phyloP scores from a whole-genome alignment of 2,797 vertebrate genomes.

The Hipposideros larvatus region DNA sequence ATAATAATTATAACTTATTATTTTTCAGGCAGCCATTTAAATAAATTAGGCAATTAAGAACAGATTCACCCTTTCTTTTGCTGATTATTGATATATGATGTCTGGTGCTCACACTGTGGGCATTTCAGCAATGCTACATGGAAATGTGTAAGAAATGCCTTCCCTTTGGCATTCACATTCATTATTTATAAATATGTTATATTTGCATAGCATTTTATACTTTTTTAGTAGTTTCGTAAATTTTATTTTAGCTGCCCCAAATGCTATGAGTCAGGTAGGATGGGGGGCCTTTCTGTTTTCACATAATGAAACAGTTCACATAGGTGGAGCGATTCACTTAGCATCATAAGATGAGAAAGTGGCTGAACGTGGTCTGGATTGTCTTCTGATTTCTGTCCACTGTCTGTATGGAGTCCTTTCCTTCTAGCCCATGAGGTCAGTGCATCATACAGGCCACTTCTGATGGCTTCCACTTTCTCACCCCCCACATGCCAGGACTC shows the following conservation, averaged over 20 bases:
- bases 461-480: background rate
- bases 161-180: background rate
- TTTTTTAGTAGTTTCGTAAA: background rate
- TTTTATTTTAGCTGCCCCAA: background rate
- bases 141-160: background rate
- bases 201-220: background rate
- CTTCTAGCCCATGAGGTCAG: background rate
- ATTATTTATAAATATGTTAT: background rate
- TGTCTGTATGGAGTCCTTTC: background rate
- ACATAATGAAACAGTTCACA: background rate
- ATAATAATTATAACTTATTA: conserved; percentile 15
- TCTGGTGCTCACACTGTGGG: background rate
- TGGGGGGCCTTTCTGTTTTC: background rate
- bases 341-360: background rate
- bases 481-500: fast-evolving
- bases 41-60: background rate
- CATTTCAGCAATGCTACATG: background rate
- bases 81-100: too few species aligned
- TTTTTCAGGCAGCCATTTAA: conserved; percentile 26
- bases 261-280: background rate
- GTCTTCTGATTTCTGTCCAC: background rate
- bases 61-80: background rate
- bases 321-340: background rate
- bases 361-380: background rate
- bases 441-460: background rate